These are phyloP conservation scores for Arion vulgaris DNA, from an alignment of 1,140 invertebrate species.

Conservation along the genomic window DNA sequence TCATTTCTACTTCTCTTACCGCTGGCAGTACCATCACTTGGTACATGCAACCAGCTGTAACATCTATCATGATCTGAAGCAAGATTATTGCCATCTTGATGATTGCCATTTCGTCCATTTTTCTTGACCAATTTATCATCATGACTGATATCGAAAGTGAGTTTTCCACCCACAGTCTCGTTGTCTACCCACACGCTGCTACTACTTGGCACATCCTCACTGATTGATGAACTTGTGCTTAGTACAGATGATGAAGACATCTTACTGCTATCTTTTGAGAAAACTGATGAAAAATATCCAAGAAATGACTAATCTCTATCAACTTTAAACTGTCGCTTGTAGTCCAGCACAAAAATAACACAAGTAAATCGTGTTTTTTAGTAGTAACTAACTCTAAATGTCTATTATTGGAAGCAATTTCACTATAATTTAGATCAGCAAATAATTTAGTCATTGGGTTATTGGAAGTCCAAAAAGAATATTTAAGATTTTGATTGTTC, in stretches of 20 bases:
- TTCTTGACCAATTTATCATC: not conserved
- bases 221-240: not conserved
- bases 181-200: not conserved
- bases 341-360: not conserved
- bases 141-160: not conserved
- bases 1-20: slow-evolving; percentile 26
- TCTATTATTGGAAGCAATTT: slow-evolving; percentile 17
- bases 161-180: not conserved
- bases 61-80: slow-evolving; percentile 12
- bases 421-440: slow-evolving; percentile 24
- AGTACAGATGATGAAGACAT: not conserved
- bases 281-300: not conserved
- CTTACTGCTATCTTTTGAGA: not conserved
- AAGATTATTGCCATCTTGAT: not conserved
- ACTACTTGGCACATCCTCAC: not conserved
- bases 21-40: slow-evolving; percentile 6
- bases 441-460: slow-evolving; percentile 32
- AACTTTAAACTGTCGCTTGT: not conserved
- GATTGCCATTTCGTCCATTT: not conserved
- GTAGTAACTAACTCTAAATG: slow-evolving; percentile 2
- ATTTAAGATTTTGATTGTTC: slow-evolving; percentile 6
- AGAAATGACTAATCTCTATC: not conserved
- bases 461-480: slow-evolving; percentile 15
- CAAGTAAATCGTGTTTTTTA: not conserved
- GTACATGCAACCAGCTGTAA: slow-evolving; percentile 26